Conservation (phyloP, 2,797 vertebrate species). For the Etheostoma perlongum region DNA sequence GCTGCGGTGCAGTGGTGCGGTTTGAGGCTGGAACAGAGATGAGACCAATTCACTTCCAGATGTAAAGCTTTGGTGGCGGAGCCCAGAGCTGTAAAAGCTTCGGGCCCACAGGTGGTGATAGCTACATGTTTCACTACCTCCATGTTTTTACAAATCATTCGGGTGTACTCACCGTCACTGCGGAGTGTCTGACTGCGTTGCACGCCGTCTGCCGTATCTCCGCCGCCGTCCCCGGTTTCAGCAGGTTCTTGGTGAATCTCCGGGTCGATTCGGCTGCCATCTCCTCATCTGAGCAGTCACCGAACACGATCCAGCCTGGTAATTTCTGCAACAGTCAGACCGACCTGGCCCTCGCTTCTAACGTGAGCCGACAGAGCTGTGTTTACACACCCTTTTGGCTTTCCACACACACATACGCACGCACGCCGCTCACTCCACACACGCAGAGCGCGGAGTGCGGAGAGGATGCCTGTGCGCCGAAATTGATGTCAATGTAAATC, state of each 20-base stretch:
- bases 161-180: constrained; percentile 80
- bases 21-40: constrained; percentile 4
- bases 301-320: constrained; percentile 36
- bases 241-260: constrained; percentile 95
- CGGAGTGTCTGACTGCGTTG: constrained; percentile 82
- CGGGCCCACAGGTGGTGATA: constrained; percentile 74
- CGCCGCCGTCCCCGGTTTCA: constrained; percentile 92
- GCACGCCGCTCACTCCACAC: constrained; percentile 27
- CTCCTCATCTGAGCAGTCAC: constrained; percentile 81
- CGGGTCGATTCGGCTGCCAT: constrained; percentile 92
- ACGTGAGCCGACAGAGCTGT: constrained; percentile 62
- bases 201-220: constrained; percentile 92
- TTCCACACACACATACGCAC: background rate
- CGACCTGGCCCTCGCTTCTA: constrained; percentile 50
- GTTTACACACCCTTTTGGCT: constrained; percentile 65
- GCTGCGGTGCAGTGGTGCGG: constrained; percentile 40
- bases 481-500: background rate
- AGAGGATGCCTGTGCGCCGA: constrained; percentile 30
- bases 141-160: constrained; percentile 45
- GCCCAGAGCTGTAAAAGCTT: background rate
- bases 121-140: constrained; percentile 32
- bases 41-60: constrained; percentile 3
- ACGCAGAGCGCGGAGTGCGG: constrained; percentile 31
- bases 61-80: background rate
- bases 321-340: constrained; percentile 56